Evolutionary conservation across 2,888 invertebrate species (phyloP), one percentile per base, ranked within the genome.

Genomic region (Anarsia innoxiella): DNA sequence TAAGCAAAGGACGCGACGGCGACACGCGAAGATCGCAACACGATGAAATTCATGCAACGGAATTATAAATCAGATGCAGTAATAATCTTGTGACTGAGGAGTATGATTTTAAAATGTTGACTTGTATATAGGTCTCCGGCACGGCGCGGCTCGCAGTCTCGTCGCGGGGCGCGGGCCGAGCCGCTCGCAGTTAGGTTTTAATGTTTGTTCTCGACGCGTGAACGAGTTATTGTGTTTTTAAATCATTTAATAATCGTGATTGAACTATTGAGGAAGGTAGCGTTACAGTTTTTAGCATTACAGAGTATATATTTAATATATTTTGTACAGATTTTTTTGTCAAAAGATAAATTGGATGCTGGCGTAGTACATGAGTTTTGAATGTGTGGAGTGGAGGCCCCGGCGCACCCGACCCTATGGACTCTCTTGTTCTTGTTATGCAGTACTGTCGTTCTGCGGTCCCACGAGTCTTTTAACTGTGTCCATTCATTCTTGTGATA

Each of bases 271-370:
- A 78, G 56, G 78, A n/a, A 79, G 69, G 80, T 83, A 80, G 83
- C 79, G 82, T 82, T 84, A 80, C 83, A 84, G 82, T 82, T 83
- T 75, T 82, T 83, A 85, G 84, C 83, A 79, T 80, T 82, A 83
- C 85, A 86, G 85, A 82, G 80, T 82, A 86, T 86, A 84, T 84
- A 83, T 84, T 83, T 83, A 82, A 84, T 86, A 85, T 85, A 86
- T 86, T 86, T 86, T 86, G 86, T 86, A 86, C 84, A 82, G 85
- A 84, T 82, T 82, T 83, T 84, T 84, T 85, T 86, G 84, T 83
- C 83, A 74, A 83, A 83, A 85, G 83, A 85, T 86, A 86, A 86
- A 86, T 84, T 85, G 83, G 80, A 82, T 84, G 83, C 74, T 84
- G 85, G 85, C 82, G 85, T 77, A 82, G 32, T 33, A 35, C 67